Conservation (phyloP, 1,140 invertebrate genomes). For the Frieseomelitta varia region DNA sequence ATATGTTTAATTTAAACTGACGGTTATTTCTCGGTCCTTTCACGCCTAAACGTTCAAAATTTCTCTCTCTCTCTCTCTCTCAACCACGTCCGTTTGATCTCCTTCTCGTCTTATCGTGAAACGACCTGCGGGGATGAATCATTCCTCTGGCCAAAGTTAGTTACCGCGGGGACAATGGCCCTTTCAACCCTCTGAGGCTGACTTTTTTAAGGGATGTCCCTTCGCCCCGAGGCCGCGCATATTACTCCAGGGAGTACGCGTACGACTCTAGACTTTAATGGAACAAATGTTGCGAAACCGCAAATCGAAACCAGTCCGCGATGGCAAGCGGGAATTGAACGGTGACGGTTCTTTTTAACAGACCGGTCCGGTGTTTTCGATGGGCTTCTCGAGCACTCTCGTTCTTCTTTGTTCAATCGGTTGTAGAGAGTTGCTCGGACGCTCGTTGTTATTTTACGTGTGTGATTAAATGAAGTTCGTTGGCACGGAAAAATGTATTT, state of each 20-base stretch:
- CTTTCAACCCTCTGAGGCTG: constrained; percentile 53
- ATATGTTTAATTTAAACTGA: too few species aligned
- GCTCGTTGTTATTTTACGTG: neutral
- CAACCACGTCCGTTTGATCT: neutral
- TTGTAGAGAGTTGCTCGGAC: neutral
- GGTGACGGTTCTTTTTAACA: neutral
- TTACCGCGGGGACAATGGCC: constrained; percentile 32
- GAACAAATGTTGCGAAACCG: constrained; percentile 75
- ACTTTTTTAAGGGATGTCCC: constrained; percentile 69
- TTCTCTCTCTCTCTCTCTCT: too few species aligned
- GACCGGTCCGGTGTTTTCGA: neutral
- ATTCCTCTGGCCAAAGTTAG: constrained; percentile 32
- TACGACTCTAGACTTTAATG: constrained; percentile 72
- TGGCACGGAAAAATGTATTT: neutral
- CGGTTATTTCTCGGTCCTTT: too few species aligned
- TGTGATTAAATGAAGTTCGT: neutral
- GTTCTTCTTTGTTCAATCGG: neutral
- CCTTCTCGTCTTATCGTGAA: neutral
- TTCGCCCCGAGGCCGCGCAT: constrained; percentile 47
- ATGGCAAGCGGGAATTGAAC: constrained; percentile 1
- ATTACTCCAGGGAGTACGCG: constrained; percentile 69
- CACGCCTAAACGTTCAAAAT: too few species aligned
- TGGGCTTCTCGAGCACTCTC: too few species aligned
- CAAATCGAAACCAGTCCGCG: constrained; percentile 43
- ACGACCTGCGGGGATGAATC: constrained; percentile 49